Evolutionary conservation across 37 sponge, comb jelly and placozoan genomes (phyloP), one percentile per base, ranked within the genome.

Genomic region (Tethya wilhelma): DNA sequence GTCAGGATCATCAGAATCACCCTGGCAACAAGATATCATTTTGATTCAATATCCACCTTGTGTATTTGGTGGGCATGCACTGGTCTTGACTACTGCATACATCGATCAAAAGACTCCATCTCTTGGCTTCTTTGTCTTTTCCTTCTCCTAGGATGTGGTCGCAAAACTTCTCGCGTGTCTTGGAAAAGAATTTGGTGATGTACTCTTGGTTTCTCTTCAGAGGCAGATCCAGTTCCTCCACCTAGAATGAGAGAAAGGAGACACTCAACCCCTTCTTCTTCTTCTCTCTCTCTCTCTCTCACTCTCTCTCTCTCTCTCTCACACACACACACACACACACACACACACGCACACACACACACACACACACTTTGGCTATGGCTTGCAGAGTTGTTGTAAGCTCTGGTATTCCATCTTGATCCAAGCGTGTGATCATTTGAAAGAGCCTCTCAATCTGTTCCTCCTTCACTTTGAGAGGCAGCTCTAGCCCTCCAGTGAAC

Each of bases 201-300:
- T 70, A 74, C 23, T 62, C 83, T 38, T 91, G 92, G 74, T 87
- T 91, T 7, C 84, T 38, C 59, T 87, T 86, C 60, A 91, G 28
- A 0, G 92, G 92, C 55, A 91, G 69, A 56, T 91, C 79, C 4
- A 82, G 23, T 4, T 84, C 78, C 38, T 92, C 85, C 25, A 91
- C 83, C 92, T 91, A 63, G 23, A 28, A 17, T 46, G 38, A 67
- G 40, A 36, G 23, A 36, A 8, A n/a, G n/a, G n/a, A n/a, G 8
- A 62, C 11, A 14, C 63, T 62, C 63, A 7, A 23, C 9, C 12
- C 12, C 23, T 62, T 23, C 26, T n/a, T n/a, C n/a, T n/a, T n/a
- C n/a, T 39, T 25, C 63, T 14, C 53, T 14, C 53, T 14, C 53
- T 14, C 53, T 14, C 63, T 8, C 28, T 25, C 63, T 62, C 63